These are phyloP conservation scores for Gymnothorax reevesii DNA, from an alignment of 2,797 vertebrate species.

Conservation along the genomic window DNA sequence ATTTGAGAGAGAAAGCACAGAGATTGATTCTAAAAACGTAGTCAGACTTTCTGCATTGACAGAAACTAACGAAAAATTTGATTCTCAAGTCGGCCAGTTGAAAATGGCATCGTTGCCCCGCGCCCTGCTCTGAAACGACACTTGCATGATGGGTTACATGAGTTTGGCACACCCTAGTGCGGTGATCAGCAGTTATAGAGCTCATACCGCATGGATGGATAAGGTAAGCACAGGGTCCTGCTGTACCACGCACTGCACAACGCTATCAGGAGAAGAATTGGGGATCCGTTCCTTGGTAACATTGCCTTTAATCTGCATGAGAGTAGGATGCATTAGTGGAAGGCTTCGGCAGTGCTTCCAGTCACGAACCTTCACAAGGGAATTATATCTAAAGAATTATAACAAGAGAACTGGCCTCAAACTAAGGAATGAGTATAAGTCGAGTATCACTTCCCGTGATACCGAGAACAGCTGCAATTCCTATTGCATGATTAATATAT, in stretches of 20 bases:
- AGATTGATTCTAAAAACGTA: background rate
- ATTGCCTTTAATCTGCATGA: slow-evolving; percentile 74
- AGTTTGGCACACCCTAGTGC: no score
- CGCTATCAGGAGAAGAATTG: slow-evolving; percentile 79
- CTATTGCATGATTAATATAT: no score
- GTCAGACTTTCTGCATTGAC: background rate
- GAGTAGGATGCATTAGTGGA: background rate
- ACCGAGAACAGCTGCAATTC: background rate
- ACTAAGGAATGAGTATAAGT: background rate
- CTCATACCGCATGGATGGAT: slow-evolving; percentile 78
- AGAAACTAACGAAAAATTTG: background rate
- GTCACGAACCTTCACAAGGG: background rate
- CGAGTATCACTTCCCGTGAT: background rate
- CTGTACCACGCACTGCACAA: slow-evolving; percentile 81
- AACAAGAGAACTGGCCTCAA: background rate
- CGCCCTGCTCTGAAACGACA: background rate
- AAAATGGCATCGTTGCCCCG: background rate
- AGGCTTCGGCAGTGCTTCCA: background rate
- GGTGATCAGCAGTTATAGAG: background rate
- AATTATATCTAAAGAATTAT: background rate
- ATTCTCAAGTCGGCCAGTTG: background rate
- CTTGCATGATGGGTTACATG: background rate
- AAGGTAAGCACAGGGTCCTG: slow-evolving; percentile 80
- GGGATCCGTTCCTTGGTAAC: slow-evolving; percentile 82
- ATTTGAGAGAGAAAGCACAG: background rate